A percentile compares a stretch with the other conserved stretches of the same genome.
phyloP scores from a whole-genome alignment of 64 coral and sea anemone species.

The Hydrozoanthus tunicans region DNA sequence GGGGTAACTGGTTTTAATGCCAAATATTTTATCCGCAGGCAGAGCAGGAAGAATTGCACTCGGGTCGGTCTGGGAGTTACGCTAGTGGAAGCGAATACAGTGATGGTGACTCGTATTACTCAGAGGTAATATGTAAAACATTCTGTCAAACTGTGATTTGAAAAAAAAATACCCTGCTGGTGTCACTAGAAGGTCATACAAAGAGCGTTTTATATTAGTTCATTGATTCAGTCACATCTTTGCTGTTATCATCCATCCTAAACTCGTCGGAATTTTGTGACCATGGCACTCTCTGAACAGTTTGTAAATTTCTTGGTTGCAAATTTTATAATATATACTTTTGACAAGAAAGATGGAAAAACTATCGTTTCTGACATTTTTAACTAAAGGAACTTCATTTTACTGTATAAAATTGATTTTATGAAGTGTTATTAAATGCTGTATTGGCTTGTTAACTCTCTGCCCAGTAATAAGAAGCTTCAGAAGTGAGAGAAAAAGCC shows the following conservation, averaged over 20 bases:
- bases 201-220: not conserved
- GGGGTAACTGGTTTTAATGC: not conserved
- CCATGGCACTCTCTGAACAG: not conserved
- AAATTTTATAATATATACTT: not conserved
- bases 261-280: not conserved
- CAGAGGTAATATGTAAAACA: conserved; percentile 68
- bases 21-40: conserved; percentile 7
- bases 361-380: not conserved
- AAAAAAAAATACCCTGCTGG: not conserved
- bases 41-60: conserved; percentile 74
- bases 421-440: not conserved
- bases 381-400: not conserved
- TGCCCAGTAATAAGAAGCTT: conserved; percentile 9
- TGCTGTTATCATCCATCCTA: not conserved
- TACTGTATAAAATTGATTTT: not conserved
- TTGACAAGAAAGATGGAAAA: not conserved
- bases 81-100: conserved; percentile 90
- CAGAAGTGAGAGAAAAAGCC: not conserved
- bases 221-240: not conserved
- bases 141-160: not conserved
- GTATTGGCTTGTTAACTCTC: not conserved
- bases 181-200: not conserved
- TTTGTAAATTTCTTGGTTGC: not conserved
- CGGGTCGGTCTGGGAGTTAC: conserved; percentile 89
- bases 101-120: conserved; percentile 79